Percentiles rank a stretch among this genome's conserved stretches.
These are phyloP conservation scores for Drosophila sulfurigaster DNA, from an alignment of 1,140 invertebrate species.

Conservation along the genomic window DNA sequence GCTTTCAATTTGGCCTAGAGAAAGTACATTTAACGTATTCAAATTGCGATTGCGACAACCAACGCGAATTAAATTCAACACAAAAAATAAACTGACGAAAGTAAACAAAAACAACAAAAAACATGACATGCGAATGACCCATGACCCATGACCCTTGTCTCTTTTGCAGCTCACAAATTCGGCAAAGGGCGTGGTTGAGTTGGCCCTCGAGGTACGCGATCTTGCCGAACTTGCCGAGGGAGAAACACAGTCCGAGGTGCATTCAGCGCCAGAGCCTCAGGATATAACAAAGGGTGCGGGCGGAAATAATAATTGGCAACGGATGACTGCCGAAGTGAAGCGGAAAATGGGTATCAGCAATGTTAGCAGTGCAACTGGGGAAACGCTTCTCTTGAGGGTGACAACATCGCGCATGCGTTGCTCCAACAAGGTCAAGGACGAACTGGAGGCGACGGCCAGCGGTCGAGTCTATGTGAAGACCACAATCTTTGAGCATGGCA, in stretches of 20 bases:
- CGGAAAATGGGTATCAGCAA: conserved; percentile 80
- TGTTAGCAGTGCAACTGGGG: conserved; percentile 35
- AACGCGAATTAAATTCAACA: conserved; percentile 4
- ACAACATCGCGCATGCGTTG: conserved; percentile 80
- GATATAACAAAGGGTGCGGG: conserved; percentile 13
- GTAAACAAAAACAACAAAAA: conserved; percentile 1
- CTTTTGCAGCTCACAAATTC: conserved; percentile 64
- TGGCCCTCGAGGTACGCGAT: conserved; percentile 76
- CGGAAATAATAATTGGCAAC: conserved; percentile 72
- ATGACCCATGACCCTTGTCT: conserved; percentile 14
- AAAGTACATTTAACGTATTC: conserved; percentile 32
- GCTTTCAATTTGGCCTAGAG: conserved; percentile 40
- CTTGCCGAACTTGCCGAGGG: conserved; percentile 49
- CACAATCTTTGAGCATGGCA: conserved; percentile 89
- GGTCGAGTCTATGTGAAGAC: conserved; percentile 89
- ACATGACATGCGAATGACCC: conserved; percentile 16
- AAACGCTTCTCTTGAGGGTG: conserved; percentile 59
- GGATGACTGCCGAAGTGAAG: conserved; percentile 72
- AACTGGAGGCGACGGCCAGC: conserved; percentile 74
- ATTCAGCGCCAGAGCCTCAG: conserved; percentile 12
- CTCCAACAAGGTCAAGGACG: conserved; percentile 83
- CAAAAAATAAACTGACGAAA: conserved; percentile 34
- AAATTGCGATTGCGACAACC: conserved; percentile 35
- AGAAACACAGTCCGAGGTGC: background rate
- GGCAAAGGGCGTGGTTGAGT: conserved; percentile 74